Conservation (phyloP, 2,888 invertebrate species). For the Cantharis nigra region DNA sequence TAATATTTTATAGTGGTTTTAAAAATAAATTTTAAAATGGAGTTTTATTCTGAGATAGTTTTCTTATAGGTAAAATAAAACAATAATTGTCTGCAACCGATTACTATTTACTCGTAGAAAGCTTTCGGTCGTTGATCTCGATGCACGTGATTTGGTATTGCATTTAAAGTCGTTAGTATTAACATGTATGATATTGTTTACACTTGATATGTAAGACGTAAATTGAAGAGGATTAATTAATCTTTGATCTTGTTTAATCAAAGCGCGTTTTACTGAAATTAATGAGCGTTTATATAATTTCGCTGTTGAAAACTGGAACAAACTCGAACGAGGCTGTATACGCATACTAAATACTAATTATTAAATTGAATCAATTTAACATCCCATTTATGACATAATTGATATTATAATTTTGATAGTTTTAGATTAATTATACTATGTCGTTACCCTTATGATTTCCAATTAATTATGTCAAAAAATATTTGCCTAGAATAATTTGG, state of each 20-base stretch:
- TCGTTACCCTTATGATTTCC: background rate
- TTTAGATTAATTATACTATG: background rate
- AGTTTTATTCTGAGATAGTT: background rate
- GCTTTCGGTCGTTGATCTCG: background rate
- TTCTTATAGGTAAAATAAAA: background rate
- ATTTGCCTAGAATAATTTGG: no score
- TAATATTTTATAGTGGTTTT: conserved; percentile 1
- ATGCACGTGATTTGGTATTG: background rate
- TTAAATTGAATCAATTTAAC: background rate
- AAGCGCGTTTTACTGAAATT: background rate
- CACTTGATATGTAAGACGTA: background rate
- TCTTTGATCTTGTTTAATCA: conserved; percentile 4
- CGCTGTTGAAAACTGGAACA: background rate
- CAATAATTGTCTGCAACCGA: background rate
- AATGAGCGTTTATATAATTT: background rate
- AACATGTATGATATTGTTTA: background rate
- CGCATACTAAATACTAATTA: background rate
- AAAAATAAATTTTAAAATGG: background rate
- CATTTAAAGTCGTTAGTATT: background rate
- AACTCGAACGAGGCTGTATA: background rate
- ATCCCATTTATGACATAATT: background rate
- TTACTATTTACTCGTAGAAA: background rate
- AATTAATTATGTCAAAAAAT: background rate
- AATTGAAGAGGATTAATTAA: conserved; percentile 3
- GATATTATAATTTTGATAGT: background rate